phyloP scores from a whole-genome alignment of 2,888 invertebrate genomes.

The Andrena bucephala region DNA sequence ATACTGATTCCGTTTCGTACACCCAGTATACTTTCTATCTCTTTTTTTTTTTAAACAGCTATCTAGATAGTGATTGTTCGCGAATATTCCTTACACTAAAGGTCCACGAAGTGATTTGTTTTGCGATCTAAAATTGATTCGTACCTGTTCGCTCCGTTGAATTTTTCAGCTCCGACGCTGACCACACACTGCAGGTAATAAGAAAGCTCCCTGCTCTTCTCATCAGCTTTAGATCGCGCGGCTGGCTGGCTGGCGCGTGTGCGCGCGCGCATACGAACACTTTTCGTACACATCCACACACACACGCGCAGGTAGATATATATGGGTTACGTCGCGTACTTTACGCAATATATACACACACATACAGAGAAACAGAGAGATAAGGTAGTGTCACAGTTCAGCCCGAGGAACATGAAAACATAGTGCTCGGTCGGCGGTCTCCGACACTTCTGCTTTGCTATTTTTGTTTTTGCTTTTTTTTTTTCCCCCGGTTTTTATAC shows the following conservation, averaged over 20 bases:
- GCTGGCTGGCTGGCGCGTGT: slow-evolving; percentile 26
- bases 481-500: slow-evolving; percentile 1
- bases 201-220: not conserved
- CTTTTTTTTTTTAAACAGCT: slow-evolving; percentile 22
- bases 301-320: slow-evolving; percentile 30
- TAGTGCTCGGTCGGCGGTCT: slow-evolving; percentile 58
- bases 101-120: slow-evolving; percentile 38
- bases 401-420: slow-evolving; percentile 63
- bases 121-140: slow-evolving; percentile 46
- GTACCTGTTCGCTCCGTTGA: not conserved
- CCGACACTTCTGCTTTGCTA: slow-evolving; percentile 52
- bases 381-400: slow-evolving; percentile 62
- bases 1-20: slow-evolving; percentile 17
- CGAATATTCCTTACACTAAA: slow-evolving; percentile 51
- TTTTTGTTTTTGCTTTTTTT: not conserved
- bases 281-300: slow-evolving; percentile 50
- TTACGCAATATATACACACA: slow-evolving; percentile 47
- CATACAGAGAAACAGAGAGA: slow-evolving; percentile 64
- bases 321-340: slow-evolving; percentile 46
- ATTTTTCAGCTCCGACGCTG: not conserved
- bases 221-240: slow-evolving; percentile 52
- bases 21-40: slow-evolving; percentile 26
- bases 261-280: slow-evolving; percentile 52
- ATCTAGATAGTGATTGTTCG: slow-evolving; percentile 51
- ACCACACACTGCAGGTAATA: not conserved